A percentile compares a stretch with the other conserved stretches of the same genome.
Conservation (phyloP, 2,113 vertebrate genomes). For the Triplophysa dalaica region DNA sequence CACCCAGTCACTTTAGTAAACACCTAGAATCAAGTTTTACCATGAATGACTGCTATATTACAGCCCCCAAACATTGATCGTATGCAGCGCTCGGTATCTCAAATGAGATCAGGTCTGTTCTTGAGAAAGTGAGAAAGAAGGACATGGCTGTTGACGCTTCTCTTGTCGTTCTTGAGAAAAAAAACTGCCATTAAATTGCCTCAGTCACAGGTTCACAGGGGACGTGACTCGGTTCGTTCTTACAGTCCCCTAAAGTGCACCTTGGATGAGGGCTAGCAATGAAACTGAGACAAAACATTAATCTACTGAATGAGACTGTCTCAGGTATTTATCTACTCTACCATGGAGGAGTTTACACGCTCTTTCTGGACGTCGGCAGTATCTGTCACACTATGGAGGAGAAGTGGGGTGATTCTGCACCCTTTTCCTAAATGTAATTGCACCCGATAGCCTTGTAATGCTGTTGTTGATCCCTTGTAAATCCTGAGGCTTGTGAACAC, state of each 20-base stretch:
- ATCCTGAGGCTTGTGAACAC: slow-evolving; percentile 4
- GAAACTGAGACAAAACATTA: slow-evolving; percentile 25
- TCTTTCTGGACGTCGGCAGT: slow-evolving; percentile 3
- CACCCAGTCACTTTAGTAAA: neutral
- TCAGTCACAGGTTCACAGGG: neutral
- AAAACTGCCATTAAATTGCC: slow-evolving; percentile 11
- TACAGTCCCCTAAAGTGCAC: slow-evolving; percentile 4
- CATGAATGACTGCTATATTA: neutral
- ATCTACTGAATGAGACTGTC: slow-evolving; percentile 12
- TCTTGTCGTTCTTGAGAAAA: slow-evolving; percentile 19
- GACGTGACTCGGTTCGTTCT: slow-evolving; percentile 1
- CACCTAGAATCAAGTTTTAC: neutral
- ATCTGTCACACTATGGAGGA: slow-evolving; percentile 18
- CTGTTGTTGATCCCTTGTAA: slow-evolving; percentile 7
- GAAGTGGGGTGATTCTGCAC: neutral
- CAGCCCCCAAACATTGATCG: neutral
- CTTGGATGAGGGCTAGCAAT: slow-evolving; percentile 1
- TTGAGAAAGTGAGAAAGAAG: neutral
- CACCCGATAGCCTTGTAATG: slow-evolving; percentile 13
- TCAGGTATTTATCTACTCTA: slow-evolving; percentile 19
- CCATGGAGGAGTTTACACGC: neutral
- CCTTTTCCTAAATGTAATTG: slow-evolving; percentile 24
- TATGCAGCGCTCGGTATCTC: neutral
- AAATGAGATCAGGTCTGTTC: slow-evolving; percentile 14
- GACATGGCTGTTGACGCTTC: neutral